Base-by-base conservation (phyloP, 2,797 vertebrate genomes). In the Malurus splendens region DNA sequence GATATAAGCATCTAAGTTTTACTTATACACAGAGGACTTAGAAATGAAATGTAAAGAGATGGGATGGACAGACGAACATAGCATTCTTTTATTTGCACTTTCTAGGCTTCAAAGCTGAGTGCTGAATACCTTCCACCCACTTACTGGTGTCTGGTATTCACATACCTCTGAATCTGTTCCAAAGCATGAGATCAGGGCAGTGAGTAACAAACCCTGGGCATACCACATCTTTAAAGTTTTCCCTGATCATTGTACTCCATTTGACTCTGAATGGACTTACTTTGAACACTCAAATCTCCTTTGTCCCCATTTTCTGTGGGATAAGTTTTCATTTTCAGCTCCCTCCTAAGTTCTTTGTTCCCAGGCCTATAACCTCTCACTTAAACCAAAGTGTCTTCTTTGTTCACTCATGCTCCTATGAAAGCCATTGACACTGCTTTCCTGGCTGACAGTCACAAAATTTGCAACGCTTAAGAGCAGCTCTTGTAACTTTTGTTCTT, bases 311-410 rank as follows among this genome's bases (percentile, higher is more conserved):
- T 90, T 82, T 79, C 20, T 71, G 77, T 52, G 65, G 45, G 62
- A 82, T 89, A 90, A 48, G 38, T 87, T 94, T 89, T 86, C 57
- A 75, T 75, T 93, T 93, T 95, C 61, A 89, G 9, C 78, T 87
- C 54, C 36, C 13, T 91, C 47, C 42, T 82, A 70, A 87, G 2
- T 10, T 76, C 60, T 90, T 91, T 86, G 50, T 94, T 91, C 59
- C 61, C 25, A 64, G 12, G 14, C 20, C 57, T 85, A 47, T 87
- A 92, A 68, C 87, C 55, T 88, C 68, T 78, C 44, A 68, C 42
- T 32, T 27, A 42, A 87, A 82, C 54, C 28, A n/a, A 77, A 71
- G 39, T 45, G 18, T 61, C 30, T 22, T 90, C 61, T 94, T 94
- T 95, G 67, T 88, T 96, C 86, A 50, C 28, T 65, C 59, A 23